Conservation (phyloP, 92 coral and sea anemone genomes). For the Zoanthus sansibaricus region DNA sequence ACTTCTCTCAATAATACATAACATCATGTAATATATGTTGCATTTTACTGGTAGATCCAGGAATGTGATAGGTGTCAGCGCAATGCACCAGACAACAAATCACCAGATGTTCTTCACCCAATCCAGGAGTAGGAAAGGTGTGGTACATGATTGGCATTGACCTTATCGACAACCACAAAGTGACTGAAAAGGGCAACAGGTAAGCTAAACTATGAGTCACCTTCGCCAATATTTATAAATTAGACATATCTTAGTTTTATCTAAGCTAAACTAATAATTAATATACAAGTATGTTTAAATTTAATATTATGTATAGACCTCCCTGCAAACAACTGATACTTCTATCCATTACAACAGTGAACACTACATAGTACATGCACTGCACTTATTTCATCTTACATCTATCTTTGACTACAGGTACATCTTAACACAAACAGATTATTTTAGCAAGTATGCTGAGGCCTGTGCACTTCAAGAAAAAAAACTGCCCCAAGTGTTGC, state of each 20-base stretch:
- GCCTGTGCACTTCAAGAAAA: slow-evolving; percentile 65
- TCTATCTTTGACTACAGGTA: slow-evolving; percentile 38
- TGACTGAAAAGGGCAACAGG: slow-evolving; percentile 48
- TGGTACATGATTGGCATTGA: slow-evolving; percentile 75
- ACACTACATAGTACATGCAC: too few species aligned
- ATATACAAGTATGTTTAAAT: too few species aligned
- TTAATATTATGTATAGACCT: too few species aligned
- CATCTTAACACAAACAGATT: slow-evolving; percentile 69
- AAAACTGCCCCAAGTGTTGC: slow-evolving; percentile 66
- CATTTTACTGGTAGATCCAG: slow-evolving; percentile 45
- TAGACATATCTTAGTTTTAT: too few species aligned
- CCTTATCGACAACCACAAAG: slow-evolving; percentile 63
- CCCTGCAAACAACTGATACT: too few species aligned
- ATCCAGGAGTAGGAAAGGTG: slow-evolving; percentile 58
- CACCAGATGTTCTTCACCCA: slow-evolving; percentile 64
- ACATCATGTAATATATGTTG: background rate
- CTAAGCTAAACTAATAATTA: too few species aligned
- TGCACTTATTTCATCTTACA: too few species aligned
- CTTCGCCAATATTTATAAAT: too few species aligned
- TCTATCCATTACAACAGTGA: too few species aligned
- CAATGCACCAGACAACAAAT: slow-evolving; percentile 45
- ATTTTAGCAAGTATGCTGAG: slow-evolving; percentile 74
- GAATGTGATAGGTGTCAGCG: slow-evolving; percentile 65
- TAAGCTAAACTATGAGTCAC: background rate
- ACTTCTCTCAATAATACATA: background rate